Percentiles rank a stretch among this genome's conserved stretches.
phyloP scores from a whole-genome alignment of 2,888 invertebrate species.

The Nezara viridula region DNA sequence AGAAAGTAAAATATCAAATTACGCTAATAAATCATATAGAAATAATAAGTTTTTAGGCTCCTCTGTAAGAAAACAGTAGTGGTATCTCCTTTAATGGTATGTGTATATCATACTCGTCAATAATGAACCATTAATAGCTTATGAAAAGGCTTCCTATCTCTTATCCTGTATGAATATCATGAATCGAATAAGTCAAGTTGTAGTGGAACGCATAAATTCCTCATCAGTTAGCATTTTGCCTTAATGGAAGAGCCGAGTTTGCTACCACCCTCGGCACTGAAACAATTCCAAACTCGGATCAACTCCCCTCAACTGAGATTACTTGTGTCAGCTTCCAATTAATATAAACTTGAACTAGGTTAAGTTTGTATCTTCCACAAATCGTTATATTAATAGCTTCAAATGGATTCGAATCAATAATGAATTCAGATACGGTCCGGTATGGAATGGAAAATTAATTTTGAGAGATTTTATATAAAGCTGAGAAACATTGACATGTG shows the following conservation, averaged over 20 bases:
- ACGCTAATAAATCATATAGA: too few species aligned
- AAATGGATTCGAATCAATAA: neutral
- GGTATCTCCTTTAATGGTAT: too few species aligned
- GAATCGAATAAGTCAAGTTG: neutral
- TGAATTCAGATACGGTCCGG: neutral
- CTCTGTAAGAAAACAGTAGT: too few species aligned
- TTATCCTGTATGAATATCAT: neutral
- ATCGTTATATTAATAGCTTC: neutral
- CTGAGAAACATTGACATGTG: too few species aligned
- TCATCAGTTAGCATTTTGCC: neutral
- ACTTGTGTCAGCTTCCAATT: conserved; percentile 24
- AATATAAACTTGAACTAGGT: neutral
- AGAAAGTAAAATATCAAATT: too few species aligned
- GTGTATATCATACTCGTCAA: too few species aligned
- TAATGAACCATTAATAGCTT: too few species aligned
- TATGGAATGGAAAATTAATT: too few species aligned
- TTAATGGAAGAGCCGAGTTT: neutral
- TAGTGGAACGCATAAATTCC: neutral
- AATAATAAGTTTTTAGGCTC: too few species aligned
- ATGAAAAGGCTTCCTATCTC: too few species aligned
- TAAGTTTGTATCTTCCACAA: neutral
- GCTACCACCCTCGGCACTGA: neutral
- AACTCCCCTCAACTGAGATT: conserved; percentile 4
- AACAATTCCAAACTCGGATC: conserved; percentile 28
- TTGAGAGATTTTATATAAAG: too few species aligned